A percentile compares a stretch with the other conserved stretches of the same genome.
Evolutionary conservation across 2,888 invertebrate species (phyloP).

Genomic region (Uloborus plumipes): DNA sequence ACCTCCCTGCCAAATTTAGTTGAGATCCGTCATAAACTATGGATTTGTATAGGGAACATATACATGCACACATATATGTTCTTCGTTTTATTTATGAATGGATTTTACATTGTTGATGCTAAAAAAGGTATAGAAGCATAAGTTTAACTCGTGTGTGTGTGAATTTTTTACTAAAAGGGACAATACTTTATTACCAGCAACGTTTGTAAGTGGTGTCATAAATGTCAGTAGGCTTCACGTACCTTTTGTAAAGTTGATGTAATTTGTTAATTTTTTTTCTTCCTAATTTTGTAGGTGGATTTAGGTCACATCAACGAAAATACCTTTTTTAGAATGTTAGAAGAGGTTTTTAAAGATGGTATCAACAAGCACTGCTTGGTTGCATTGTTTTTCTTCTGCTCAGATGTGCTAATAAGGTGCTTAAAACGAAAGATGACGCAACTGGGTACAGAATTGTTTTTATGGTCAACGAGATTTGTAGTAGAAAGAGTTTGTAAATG

Average conservation of each 20-base stretch:
- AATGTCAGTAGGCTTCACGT: too few species aligned
- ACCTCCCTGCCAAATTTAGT: too few species aligned
- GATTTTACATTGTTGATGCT: too few species aligned
- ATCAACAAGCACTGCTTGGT: conserved; percentile 69
- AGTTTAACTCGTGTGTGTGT: too few species aligned
- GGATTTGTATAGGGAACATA: too few species aligned
- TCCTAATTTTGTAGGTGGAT: conserved; percentile 47
- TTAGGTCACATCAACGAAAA: conserved; percentile 66
- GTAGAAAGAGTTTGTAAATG: conserved; percentile 68
- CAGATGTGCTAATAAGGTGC: conserved; percentile 69
- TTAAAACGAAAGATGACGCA: conserved; percentile 63
- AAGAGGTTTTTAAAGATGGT: conserved; percentile 68
- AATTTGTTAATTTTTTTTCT: not conserved
- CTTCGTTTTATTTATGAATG: too few species aligned
- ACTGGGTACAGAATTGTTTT: conserved; percentile 62
- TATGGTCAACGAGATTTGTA: conserved; percentile 70
- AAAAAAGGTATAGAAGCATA: too few species aligned
- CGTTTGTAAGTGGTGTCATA: too few species aligned
- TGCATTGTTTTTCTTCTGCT: conserved; percentile 71
- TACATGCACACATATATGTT: too few species aligned
- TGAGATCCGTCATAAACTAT: too few species aligned
- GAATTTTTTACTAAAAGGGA: too few species aligned
- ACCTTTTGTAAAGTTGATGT: not conserved
- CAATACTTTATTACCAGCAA: too few species aligned
- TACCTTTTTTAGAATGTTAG: conserved; percentile 68